These are phyloP conservation scores for Apoda limacodes DNA, from an alignment of 2,888 invertebrate species.

Conservation along the genomic window DNA sequence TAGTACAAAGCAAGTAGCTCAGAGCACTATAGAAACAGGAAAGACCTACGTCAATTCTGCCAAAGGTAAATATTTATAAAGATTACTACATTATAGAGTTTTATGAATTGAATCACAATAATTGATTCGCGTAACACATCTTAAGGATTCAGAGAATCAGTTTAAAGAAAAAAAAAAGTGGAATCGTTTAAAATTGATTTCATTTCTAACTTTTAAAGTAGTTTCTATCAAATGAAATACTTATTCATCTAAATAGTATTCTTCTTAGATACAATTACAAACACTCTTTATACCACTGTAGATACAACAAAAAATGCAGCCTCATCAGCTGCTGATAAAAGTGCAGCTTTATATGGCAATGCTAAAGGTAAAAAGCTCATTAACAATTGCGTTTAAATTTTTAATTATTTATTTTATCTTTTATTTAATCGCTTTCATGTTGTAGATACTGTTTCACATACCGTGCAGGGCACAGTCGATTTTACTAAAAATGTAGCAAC, in stretches of 20 bases:
- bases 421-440: slow-evolving; percentile 7
- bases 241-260: too few species aligned
- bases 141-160: too few species aligned
- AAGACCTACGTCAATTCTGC: slow-evolving; percentile 41
- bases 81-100: too few species aligned
- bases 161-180: too few species aligned
- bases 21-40: slow-evolving; percentile 43
- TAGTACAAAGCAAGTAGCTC: slow-evolving; percentile 53
- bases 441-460: slow-evolving; percentile 26
- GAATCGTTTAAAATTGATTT: too few species aligned
- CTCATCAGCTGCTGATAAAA: slow-evolving; percentile 29
- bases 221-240: too few species aligned
- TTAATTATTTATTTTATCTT: slow-evolving; percentile 5
- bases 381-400: slow-evolving; percentile 14
- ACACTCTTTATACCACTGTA: slow-evolving; percentile 27
- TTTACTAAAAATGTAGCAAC: slow-evolving; percentile 28
- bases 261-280: slow-evolving; percentile 32
- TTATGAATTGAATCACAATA: too few species aligned
- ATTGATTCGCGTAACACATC: too few species aligned
- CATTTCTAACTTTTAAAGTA: too few species aligned
- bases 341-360: slow-evolving; percentile 27
- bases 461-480: slow-evolving; percentile 26
- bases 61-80: slow-evolving; percentile 47
- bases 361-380: slow-evolving; percentile 28
- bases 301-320: slow-evolving; percentile 36